Evolutionary conservation across 1,140 invertebrate species (phyloP), one percentile per base, ranked within the genome.

Genomic region (Heliothis virescens): DNA sequence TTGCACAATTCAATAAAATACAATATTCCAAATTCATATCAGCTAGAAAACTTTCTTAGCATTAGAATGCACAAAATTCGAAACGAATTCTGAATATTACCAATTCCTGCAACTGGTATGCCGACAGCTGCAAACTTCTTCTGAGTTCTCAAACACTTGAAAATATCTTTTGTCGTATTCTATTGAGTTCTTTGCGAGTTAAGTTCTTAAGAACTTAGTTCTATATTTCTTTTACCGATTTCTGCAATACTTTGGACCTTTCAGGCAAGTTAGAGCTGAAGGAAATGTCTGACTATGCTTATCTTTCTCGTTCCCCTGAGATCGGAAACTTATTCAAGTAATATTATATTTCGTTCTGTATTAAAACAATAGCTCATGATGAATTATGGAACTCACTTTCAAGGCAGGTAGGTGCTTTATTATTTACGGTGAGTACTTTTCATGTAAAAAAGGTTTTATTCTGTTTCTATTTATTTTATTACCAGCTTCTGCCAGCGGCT

Each of bases 331-430:
- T 65, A 34, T 41, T 41, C 34, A 41, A 41, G 34, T 65, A 18
- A 47, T 65, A 65, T 48, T 65, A n/a, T 16, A 67, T 67, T 48
- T 18, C 16, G 21, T 67, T 48, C 41, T 67, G 18, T 48, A 65
- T 41, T 65, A 34, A 65, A 65, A 67, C 41, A 67, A 67, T 60
- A 12, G 34, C 34, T 48, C 63, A 48, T 11, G 63, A 7, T 16
- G 11, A 7, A 16, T 18, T 57, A 57, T 41, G 60, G 34, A 63
- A 41, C 29, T 63, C 34, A 15, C 26, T 41, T 41, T n/a, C 26
- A 41, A 41, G 15, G 3, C 5, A 63, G 26, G 52, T 53, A 63
- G 26, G n/a, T 53, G 16, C 52, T 62, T 62, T 29, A 62, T 62
- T 62, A 62, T 62, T 62, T 29, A 62, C 59, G 11, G 59, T 4